These are phyloP conservation scores for Drosophila guanche DNA, from an alignment of 1,140 invertebrate species.

Conservation along the genomic window DNA sequence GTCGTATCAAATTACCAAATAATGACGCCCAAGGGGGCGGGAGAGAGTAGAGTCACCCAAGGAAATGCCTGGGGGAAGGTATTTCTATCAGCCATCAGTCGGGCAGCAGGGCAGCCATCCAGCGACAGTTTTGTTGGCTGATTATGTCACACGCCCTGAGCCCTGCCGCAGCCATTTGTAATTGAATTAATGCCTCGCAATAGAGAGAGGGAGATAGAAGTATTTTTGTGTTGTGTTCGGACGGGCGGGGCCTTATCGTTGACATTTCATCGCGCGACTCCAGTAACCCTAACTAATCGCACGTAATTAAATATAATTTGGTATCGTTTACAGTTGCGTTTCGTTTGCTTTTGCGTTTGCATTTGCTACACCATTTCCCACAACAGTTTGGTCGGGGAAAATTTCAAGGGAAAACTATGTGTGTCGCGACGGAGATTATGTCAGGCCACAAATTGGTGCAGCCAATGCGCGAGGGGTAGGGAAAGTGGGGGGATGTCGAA, in stretches of 20 bases:
- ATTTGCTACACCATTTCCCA: slow-evolving; percentile 44
- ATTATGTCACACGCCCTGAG: slow-evolving; percentile 74
- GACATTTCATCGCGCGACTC: slow-evolving; percentile 77
- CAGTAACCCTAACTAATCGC: slow-evolving; percentile 83
- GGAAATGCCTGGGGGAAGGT: slow-evolving; percentile 24
- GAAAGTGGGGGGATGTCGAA: no score
- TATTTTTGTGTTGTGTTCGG: slow-evolving; percentile 36
- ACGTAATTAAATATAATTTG: slow-evolving; percentile 83
- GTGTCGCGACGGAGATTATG: slow-evolving; percentile 4
- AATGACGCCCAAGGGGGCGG: slow-evolving; percentile 35
- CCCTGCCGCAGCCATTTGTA: slow-evolving; percentile 71
- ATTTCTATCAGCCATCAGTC: slow-evolving; percentile 12
- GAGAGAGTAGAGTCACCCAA: slow-evolving; percentile 10
- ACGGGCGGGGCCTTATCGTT: slow-evolving; percentile 70
- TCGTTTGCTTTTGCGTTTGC: slow-evolving; percentile 39
- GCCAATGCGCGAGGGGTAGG: no score
- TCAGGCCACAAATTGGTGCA: slow-evolving; percentile 23
- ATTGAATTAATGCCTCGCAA: slow-evolving; percentile 73
- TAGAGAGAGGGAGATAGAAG: background rate
- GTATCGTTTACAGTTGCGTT: slow-evolving; percentile 81
- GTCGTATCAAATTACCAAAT: slow-evolving; percentile 83
- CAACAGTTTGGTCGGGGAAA: background rate
- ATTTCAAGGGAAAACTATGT: slow-evolving; percentile 27
- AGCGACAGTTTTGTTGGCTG: slow-evolving; percentile 46
- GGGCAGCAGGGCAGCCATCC: slow-evolving; percentile 3